Conservation (phyloP, 2,888 invertebrate species). For the Cistogaster globosa region DNA sequence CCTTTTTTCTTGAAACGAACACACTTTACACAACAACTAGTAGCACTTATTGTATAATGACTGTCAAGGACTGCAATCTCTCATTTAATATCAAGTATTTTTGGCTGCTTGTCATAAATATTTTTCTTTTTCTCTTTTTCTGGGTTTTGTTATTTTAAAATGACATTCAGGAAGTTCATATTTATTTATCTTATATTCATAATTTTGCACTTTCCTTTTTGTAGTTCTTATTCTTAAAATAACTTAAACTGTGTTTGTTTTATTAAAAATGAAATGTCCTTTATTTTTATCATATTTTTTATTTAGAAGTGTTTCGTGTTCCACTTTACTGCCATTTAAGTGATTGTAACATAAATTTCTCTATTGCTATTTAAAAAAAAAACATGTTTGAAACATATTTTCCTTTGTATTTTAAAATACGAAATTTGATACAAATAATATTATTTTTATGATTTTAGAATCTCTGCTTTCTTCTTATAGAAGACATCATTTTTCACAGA, state of each 20-base stretch:
- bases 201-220: conserved; percentile 54
- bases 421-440: conserved; percentile 78
- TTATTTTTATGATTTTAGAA: conserved; percentile 73
- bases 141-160: conserved; percentile 18
- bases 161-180: conserved; percentile 68
- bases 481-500: conserved; percentile 49
- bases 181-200: conserved; percentile 67
- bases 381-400: conserved; percentile 56
- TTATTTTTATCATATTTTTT: conserved; percentile 60
- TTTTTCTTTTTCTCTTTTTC: background rate
- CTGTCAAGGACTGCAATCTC: conserved; percentile 8
- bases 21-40: conserved; percentile 56
- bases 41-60: conserved; percentile 5
- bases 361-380: conserved; percentile 53
- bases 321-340: conserved; percentile 70
- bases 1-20: conserved; percentile 54
- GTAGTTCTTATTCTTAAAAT: background rate
- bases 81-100: conserved; percentile 7
- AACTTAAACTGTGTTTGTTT: conserved; percentile 40
- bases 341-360: conserved; percentile 75
- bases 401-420: conserved; percentile 26
- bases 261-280: conserved; percentile 59
- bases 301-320: conserved; percentile 47
- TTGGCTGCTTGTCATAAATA: conserved; percentile 52
- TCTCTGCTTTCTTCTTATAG: conserved; percentile 1